Evolutionary conservation across 2,113 vertebrate species (phyloP).

Genomic region (Pygathrix nemaeus): DNA sequence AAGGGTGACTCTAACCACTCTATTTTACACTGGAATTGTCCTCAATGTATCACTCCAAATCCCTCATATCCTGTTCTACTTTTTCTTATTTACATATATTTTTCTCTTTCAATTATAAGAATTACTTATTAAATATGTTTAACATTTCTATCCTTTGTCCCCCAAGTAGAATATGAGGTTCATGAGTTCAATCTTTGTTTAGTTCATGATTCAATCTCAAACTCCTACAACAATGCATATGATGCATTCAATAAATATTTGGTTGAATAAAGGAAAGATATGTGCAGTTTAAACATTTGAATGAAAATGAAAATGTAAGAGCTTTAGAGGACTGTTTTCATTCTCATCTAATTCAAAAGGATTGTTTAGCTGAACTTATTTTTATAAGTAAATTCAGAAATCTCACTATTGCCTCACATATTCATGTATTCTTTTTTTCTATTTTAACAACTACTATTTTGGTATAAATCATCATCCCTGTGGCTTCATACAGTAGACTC

Average conservation of each 20-base stretch:
- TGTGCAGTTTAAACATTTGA: not conserved
- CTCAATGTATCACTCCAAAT: not conserved
- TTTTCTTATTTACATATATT: not conserved
- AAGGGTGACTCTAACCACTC: not conserved
- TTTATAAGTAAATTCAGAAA: conserved; percentile 3
- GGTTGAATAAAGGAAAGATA: not conserved
- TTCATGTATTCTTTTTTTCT: not conserved
- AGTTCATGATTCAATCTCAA: not conserved
- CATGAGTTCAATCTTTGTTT: not conserved
- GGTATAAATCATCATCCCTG: not conserved
- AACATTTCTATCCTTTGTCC: not conserved
- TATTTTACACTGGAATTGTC: not conserved
- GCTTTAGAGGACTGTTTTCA: not conserved
- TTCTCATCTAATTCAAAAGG: not conserved
- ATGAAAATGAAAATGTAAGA: not conserved
- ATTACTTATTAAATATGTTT: not conserved
- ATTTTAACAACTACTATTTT: not conserved
- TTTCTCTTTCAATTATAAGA: not conserved
- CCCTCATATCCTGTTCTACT: not conserved
- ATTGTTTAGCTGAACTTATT: not conserved
- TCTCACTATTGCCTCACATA: not conserved
- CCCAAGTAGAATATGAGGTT: not conserved
- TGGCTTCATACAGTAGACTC: not conserved
- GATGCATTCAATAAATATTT: not conserved
- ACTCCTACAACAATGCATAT: not conserved